Evolutionary conservation across 2,113 vertebrate genomes (phyloP), one percentile per base, ranked within the genome.

Genomic region (Orthonyx spaldingii): DNA sequence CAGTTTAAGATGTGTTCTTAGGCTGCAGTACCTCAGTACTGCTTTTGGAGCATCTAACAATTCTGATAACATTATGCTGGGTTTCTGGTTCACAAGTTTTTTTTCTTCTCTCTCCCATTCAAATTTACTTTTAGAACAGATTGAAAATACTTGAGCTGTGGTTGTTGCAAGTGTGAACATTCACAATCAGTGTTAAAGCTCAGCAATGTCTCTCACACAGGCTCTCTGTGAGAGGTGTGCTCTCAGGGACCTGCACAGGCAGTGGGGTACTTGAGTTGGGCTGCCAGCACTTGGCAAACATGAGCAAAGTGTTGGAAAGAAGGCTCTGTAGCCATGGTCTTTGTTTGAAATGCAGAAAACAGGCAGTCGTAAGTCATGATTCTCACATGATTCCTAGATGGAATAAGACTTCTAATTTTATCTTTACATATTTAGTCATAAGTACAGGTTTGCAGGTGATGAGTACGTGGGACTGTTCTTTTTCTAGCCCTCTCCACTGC

Each of bases 401-500:
- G 57, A 37, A 11, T 76, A 78, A 60, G 44, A 53, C 41, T 85
- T 77, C 74, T 90, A 53, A 94, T 93, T 93, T 87, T 87, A 27
- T 61, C 93, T 69, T 71, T 76, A 39, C 8, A 0, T 69, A 53
- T 84, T 94, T 72, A 93, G 75, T 65, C 13, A 13, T 77, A 92
- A 90, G 28, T 79, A 80, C 79, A 61, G 53, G 75, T 89, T 84
- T 94, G 42, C 69, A 87, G 74, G 63, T 95, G 70, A 92, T 88
- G 55, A 79, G 75, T 86, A 44, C 7, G 42, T 93, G 78, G 87
- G 56, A 75, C 50, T 92, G 49, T 74, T 90, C 56, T 84, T 89
- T 88, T 90, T 84, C 47, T 80, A 66, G 68, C 41, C 47, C 66
- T 46, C 86, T 77, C 27, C 24, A 63, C 52, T 90, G 37, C 83